Base-by-base conservation (phyloP, 2,888 invertebrate species). In the Chalcis sispes region DNA sequence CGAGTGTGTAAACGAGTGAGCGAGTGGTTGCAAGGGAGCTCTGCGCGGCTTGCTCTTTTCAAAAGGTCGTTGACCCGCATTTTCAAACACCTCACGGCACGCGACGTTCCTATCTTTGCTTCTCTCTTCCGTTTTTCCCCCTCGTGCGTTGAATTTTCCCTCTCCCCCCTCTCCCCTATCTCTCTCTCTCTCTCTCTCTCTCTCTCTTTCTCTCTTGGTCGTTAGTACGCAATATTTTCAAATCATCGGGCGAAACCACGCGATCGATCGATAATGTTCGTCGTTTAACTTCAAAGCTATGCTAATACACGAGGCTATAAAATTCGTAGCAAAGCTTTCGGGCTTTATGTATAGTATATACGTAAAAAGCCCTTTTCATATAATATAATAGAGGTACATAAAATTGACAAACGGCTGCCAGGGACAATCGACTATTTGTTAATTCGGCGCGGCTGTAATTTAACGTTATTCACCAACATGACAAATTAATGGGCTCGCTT, bases 41-140 rank as follows among this genome's bases (percentile, higher is more conserved):
- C 25, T 10, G 25, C 29, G 46, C 50, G 46, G 75, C 46, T 75
- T 46, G 56, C 59, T 70, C 74, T 73, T 69, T 76, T 61, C 65
- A 40, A 50, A 54, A 69, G 78, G 79, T 77, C 76, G 64, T 73
- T 78, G 80, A 80, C 80, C 80, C 40, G 64, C 61, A 72, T 78
- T 69, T 42, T 61, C 65, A 48, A 66, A 72, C 50, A 67, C 62
- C 62, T 67, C 62, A 29, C 56, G 61, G 29, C 71, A 42, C 59
- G 65, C 66, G 71, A 66, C 65, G 64, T 23, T 29, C 36, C 50
- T 61, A 29, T 66, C 59, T 62, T 46, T 62, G 8, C 40, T 20
- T 25, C n/a, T 13, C 36, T 27, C 36, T 5, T 1, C 18, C 13
- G 15, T 10, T 52, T 3, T 15, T 3, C 32, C 27, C 2, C 2